Conservation (phyloP, 2,888 invertebrate genomes). For the Limnephilus auricula region DNA sequence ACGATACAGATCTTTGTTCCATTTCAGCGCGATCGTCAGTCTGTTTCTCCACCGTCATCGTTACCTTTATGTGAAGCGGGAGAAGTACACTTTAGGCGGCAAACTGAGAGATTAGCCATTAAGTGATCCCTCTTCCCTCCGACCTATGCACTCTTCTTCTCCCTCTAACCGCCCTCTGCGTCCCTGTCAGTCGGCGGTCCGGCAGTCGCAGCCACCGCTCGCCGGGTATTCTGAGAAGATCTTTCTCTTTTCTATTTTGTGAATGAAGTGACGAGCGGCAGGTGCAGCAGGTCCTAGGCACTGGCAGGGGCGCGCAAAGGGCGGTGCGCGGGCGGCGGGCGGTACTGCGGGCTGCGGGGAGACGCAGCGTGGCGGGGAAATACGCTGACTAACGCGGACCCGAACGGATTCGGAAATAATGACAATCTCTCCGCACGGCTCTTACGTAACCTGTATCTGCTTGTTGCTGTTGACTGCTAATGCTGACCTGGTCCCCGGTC, state of each 20-base stretch:
- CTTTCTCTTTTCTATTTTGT: conserved; percentile 62
- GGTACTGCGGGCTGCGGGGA: not conserved
- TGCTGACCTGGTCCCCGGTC: conserved; percentile 8
- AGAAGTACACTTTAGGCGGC: conserved; percentile 32
- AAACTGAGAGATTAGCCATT: conserved; percentile 47
- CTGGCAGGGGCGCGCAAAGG: conserved; percentile 27
- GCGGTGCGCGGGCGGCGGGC: not conserved
- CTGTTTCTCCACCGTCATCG: conserved; percentile 33
- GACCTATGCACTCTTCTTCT: conserved; percentile 10
- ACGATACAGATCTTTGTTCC: not conserved
- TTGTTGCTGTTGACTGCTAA: not conserved
- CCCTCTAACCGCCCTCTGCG: not conserved
- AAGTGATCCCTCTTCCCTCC: conserved; percentile 21
- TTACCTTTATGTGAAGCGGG: conserved; percentile 14
- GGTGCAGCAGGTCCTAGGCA: conserved; percentile 54
- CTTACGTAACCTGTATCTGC: conserved; percentile 9
- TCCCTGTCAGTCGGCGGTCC: conserved; percentile 10
- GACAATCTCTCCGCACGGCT: not conserved
- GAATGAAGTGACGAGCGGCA: conserved; percentile 64
- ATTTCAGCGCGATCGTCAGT: not conserved
- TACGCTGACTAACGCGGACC: conserved; percentile 35
- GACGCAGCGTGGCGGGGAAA: conserved; percentile 27
- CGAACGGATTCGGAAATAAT: conserved; percentile 8
- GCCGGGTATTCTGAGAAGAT: conserved; percentile 53
- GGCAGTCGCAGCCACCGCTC: conserved; percentile 7